Conservation (phyloP, 2,113 vertebrate species). For the Opisthocomus hoazin region DNA sequence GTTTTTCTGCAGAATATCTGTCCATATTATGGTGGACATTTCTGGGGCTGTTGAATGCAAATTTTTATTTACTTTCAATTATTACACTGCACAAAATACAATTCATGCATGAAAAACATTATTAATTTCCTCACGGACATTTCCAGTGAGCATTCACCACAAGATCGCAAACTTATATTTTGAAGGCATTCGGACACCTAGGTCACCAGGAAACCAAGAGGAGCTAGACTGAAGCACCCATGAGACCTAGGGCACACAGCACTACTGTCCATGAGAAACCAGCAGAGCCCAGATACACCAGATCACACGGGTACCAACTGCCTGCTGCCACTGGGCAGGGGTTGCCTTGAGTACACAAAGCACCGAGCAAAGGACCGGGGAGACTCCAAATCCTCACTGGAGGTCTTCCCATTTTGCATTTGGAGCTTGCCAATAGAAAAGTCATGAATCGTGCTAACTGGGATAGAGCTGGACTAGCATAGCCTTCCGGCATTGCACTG, state of each 20-base stretch:
- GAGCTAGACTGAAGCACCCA: neutral
- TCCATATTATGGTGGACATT: neutral
- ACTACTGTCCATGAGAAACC: neutral
- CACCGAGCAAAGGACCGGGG: neutral
- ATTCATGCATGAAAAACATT: neutral
- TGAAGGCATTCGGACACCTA: neutral
- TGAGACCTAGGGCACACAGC: neutral
- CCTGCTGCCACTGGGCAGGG: neutral
- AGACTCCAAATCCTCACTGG: neutral
- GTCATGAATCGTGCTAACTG: fast-evolving
- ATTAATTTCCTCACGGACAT: neutral
- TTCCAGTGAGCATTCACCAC: neutral
- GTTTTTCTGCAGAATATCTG: neutral
- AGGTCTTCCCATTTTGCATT: neutral
- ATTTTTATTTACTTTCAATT: neutral
- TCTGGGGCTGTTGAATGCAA: neutral
- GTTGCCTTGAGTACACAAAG: neutral
- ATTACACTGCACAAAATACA: neutral
- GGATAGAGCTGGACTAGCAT: neutral
- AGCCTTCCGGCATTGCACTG: neutral
- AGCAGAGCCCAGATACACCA: neutral
- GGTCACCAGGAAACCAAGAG: neutral
- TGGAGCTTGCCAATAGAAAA: no score
- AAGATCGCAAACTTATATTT: neutral
- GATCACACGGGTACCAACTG: neutral